phyloP scores from a whole-genome alignment of 1,140 invertebrate species.

The Atta texana region DNA sequence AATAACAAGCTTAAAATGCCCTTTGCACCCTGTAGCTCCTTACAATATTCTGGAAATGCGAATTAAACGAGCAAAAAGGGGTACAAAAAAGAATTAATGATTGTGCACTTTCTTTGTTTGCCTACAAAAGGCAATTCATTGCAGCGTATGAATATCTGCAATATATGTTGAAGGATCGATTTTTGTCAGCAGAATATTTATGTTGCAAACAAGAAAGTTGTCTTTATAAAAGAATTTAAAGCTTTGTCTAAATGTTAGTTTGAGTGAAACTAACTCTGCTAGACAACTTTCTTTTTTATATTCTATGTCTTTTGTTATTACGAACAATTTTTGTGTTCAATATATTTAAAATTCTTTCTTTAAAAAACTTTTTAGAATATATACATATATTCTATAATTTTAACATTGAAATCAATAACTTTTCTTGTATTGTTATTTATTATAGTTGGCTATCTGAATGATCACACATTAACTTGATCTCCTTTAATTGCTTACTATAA shows the following conservation, averaged over 20 bases:
- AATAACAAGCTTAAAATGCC: conserved; percentile 78
- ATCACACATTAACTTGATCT: no score
- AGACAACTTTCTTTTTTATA: not conserved
- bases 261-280: not conserved
- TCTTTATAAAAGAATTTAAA: not conserved
- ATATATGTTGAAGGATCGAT: not conserved
- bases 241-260: not conserved
- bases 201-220: conserved; percentile 8
- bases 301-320: not conserved
- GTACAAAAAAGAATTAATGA: conserved; percentile 10
- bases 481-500: no score
- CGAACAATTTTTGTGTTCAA: not conserved
- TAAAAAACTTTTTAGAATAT: not conserved
- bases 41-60: conserved; percentile 72
- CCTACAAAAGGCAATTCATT: not conserved
- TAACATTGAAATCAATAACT: not conserved
- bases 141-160: not conserved
- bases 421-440: not conserved
- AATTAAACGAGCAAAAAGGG: conserved; percentile 64
- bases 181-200: no score
- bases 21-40: conserved; percentile 60
- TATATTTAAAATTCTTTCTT: not conserved
- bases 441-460: no score
- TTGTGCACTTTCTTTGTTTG: conserved; percentile 48
- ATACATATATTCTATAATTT: not conserved